Base-by-base conservation (phyloP, 2,797 vertebrate species). In the Gymnocypris eckloni region DNA sequence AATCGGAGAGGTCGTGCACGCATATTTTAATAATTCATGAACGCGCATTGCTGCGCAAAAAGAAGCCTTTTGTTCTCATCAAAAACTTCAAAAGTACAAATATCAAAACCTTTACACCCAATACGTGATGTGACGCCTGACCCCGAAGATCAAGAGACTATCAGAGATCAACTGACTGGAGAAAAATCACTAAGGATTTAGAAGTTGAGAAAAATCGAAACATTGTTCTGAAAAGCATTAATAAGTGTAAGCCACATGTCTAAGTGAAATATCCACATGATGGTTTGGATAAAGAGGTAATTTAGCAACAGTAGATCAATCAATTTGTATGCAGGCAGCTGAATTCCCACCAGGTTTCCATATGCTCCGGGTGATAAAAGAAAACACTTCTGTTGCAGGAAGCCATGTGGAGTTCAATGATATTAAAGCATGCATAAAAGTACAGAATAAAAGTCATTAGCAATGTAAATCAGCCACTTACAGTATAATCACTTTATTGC, bases 11-110 rank as follows among this genome's bases (percentile, higher is more conserved):
- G 39, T 73, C 16, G 52, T 37, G 43, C 52, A 71, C 8, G 2
- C 39, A n/a, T 8, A 43, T 48, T 7, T 73, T 33, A 85, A 85
- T 73, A 64, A 85, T 72, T 72, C 69, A 85, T 80, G 54, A 66
- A 20, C 20, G 0, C 1, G 8, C 52, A 59, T 33, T 16, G 20
- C 22, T 25, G n/a, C 4, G 10, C 33, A 0, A 18, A 11, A 72
- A 81, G 20, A 64, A 70, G n/a, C 4, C 48, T 79, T 71, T 64
- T 61, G 78, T 73, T 50, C 33, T 16, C 18, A 16, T 39, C 67
- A 50, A 33, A 79, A 85, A 71, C 83, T 50, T 85, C 39, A 70
- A 82, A 82, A 2, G 16, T 11, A 33, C 12, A 33, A 56, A 28
- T 28, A 61, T 72, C 25, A 50, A 79, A 61, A 70, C 39, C 52